phyloP scores from a whole-genome alignment of 1,140 invertebrate species.

The Lordiphosa mommai region DNA sequence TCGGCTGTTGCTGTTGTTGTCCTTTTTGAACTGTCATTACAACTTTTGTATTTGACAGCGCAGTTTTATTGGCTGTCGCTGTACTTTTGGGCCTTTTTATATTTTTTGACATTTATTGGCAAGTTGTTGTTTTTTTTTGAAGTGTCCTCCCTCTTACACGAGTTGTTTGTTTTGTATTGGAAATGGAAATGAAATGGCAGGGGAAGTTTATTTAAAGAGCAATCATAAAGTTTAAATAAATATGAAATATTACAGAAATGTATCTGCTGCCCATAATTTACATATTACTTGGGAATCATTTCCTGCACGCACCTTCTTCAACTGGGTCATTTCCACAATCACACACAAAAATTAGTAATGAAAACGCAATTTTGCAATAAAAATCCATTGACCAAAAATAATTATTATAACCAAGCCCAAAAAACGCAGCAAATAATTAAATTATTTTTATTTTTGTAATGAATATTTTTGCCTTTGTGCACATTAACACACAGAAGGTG shows the following conservation, averaged over 20 bases:
- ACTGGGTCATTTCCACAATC: too few relatives aligned
- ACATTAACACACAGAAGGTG: slow-evolving; percentile 53
- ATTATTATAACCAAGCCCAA: slow-evolving; percentile 31
- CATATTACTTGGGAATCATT: background rate
- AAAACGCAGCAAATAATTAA: slow-evolving; percentile 49
- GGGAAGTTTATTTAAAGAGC: background rate
- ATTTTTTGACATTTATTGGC: slow-evolving; percentile 53
- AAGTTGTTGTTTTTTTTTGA: slow-evolving; percentile 34
- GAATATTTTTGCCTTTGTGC: slow-evolving; percentile 29
- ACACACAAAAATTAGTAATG: slow-evolving; percentile 50
- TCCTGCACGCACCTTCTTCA: too few relatives aligned
- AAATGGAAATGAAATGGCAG: too few relatives aligned
- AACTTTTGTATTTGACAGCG: slow-evolving; percentile 46
- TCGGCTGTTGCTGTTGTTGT: background rate
- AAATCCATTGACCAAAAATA: slow-evolving; percentile 49
- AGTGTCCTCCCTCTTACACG: slow-evolving; percentile 18
- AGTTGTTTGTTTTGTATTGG: slow-evolving; percentile 4
- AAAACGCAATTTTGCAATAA: slow-evolving; percentile 75
- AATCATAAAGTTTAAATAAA: background rate
- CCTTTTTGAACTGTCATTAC: slow-evolving; percentile 18
- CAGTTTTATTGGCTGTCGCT: slow-evolving; percentile 25
- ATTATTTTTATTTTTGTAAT: slow-evolving; percentile 52
- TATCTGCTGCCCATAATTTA: background rate
- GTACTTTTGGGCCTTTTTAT: slow-evolving; percentile 27
- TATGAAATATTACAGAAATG: background rate